Evolutionary conservation across 2,113 vertebrate species (phyloP).

Genomic region (Brevimyrus niger): DNA sequence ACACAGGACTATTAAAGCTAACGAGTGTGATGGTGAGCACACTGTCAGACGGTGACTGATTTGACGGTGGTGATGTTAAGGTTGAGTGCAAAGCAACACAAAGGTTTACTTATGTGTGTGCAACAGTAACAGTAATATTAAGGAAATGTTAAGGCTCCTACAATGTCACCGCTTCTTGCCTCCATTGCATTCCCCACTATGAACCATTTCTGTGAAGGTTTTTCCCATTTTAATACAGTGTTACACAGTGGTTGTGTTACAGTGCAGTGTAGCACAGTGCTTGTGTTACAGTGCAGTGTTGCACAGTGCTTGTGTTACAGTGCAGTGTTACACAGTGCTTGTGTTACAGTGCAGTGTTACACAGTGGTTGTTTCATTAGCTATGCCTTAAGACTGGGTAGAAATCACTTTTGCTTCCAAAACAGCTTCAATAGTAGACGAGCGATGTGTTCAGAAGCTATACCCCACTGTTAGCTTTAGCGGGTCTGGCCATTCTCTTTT

Average conservation of each 20-base stretch:
- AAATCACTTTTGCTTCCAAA: background rate
- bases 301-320: background rate
- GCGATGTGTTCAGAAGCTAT: background rate
- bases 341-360: too few species aligned
- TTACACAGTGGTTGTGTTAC: too few species aligned
- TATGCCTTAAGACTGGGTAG: background rate
- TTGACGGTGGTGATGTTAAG: background rate
- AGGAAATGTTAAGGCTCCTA: background rate
- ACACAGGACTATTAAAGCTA: background rate
- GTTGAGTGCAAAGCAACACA: background rate
- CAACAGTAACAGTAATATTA: background rate
- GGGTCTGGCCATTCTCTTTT: background rate
- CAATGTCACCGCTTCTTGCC: background rate
- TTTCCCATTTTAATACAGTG: background rate
- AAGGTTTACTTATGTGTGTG: background rate
- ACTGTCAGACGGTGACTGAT: background rate
- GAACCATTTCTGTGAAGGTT: background rate
- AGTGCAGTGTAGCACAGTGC: background rate
- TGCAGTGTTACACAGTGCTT: background rate
- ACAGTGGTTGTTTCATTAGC: background rate
- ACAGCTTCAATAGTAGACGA: background rate
- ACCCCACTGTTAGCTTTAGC: background rate
- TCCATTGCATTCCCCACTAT: background rate
- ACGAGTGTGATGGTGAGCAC: background rate
- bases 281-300: too few species aligned